Evolutionary conservation across 2,797 vertebrate genomes (phyloP), one percentile per base, ranked within the genome.

Genomic region (Pempheris klunzingeri): DNA sequence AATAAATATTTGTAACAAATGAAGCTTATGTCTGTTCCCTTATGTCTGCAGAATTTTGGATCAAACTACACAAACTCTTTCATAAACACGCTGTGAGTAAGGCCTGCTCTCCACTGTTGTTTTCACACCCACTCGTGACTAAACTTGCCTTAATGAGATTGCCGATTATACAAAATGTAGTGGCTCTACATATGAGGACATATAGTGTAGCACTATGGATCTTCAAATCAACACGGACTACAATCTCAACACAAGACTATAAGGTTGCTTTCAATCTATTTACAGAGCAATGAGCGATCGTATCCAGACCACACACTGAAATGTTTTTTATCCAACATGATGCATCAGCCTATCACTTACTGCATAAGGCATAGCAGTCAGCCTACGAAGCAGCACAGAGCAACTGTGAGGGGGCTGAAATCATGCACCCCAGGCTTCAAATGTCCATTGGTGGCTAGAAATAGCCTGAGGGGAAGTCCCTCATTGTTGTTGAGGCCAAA

Each of bases 401-500:
- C 58, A 58, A 77, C 77, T 55, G 71, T 50, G 76, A 77, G 77
- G 71, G 81, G 81, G 80, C 81, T 82, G 78, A 82, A 83, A 83
- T 77, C 69, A 65, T 76, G 67, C 71, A 71, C 80, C 75, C 77
- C 72, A 34, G 82, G 84, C 83, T 88, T 87, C 86, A 72, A 87
- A 86, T 91, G 84, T 83, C 87, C 72, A 75, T 59, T 82, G 85
- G 84, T 77, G 77, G 82, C 83, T 89, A 64, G 88, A 94, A 94
- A 95, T 93, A 95, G 90, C 86, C 66, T 5, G 53, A 52, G 83
- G 91, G 93, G 92, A 93, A 94, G 92, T 93, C 93, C 92, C 91
- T 77, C 80, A 87, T 90, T 90, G 88, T 88, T 84, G 78, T 36
- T 20, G 69, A 84, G 82, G 77, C 86, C 72, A 77, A 87, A 71